These are phyloP conservation scores for Eupithecia vulgata DNA, from an alignment of 2,888 invertebrate species.

Conservation along the genomic window DNA sequence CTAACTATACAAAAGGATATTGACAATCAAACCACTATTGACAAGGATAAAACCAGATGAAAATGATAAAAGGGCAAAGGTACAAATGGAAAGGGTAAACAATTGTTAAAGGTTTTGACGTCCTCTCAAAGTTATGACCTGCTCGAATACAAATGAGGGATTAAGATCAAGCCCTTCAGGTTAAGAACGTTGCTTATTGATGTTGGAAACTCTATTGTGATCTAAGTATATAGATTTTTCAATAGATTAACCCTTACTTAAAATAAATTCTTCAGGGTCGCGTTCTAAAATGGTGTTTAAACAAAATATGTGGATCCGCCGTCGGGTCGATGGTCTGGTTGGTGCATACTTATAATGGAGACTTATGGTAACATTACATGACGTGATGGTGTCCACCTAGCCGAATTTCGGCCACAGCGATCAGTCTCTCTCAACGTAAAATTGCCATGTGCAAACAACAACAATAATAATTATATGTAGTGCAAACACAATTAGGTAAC, in stretches of 20 bases:
- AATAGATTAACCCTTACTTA: not conserved
- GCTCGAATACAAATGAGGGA: not conserved
- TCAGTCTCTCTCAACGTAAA: no score
- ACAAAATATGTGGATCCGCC: not conserved
- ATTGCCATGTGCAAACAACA: no score
- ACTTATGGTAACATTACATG: no score
- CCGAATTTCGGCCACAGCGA: no score
- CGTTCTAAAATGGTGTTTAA: not conserved
- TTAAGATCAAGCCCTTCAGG: not conserved
- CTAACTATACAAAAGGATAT: not conserved
- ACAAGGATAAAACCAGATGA: not conserved
- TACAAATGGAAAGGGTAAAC: slow-evolving; percentile 11
- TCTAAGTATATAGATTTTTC: not conserved
- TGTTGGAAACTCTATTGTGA: not conserved
- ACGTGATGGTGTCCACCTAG: no score
- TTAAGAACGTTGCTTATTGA: not conserved
- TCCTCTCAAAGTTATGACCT: slow-evolving; percentile 8
- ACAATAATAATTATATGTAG: no score
- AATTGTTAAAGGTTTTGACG: slow-evolving; percentile 12
- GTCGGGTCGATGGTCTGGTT: not conserved
- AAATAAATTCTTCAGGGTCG: not conserved
- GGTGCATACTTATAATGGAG: no score
- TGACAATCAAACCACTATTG: slow-evolving; percentile 2
- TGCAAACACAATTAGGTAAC: no score
- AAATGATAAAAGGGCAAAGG: slow-evolving; percentile 9